These are phyloP conservation scores for Drosophila kanapiae DNA, from an alignment of 1,140 invertebrate species.

Conservation along the genomic window DNA sequence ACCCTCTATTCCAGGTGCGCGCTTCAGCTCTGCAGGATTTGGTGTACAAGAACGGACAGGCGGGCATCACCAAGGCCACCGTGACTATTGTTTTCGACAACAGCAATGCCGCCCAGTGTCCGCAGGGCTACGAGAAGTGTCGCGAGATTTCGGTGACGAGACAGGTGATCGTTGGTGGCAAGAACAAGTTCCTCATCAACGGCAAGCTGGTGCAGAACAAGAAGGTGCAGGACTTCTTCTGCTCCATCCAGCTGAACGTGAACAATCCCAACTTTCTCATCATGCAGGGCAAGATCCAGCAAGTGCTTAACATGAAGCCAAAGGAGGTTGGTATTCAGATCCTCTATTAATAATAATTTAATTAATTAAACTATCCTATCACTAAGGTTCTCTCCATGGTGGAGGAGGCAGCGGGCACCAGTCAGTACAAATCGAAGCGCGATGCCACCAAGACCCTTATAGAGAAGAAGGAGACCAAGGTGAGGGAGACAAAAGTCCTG, in stretches of 20 bases:
- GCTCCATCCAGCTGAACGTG: constrained; percentile 98
- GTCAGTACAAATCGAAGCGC: constrained; percentile 98
- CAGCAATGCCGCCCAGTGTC: constrained; percentile 92
- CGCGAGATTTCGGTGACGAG: constrained; percentile 97
- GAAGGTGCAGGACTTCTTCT: constrained; percentile 96
- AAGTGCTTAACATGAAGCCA: constrained; percentile 99
- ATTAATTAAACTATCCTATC: not conserved
- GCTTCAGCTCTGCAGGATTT: constrained; percentile 96
- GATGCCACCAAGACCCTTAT: constrained; percentile 94
- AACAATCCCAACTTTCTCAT: constrained; percentile 99
- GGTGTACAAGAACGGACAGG: constrained; percentile 99
- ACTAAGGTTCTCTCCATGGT: constrained; percentile 97
- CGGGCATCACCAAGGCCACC: constrained; percentile 97
- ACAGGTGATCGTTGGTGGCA: constrained; percentile 93
- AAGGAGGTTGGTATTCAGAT: constrained; percentile 90
- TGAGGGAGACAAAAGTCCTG: constrained; percentile 94
- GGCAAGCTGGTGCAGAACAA: constrained; percentile 95
- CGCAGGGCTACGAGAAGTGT: constrained; percentile 96
- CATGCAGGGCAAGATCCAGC: constrained; percentile 99
- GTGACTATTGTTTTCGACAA: constrained; percentile 99
- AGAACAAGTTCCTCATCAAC: constrained; percentile 98
- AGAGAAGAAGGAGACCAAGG: constrained; percentile 96
- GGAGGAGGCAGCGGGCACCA: constrained; percentile 99
- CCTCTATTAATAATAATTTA: not conserved
- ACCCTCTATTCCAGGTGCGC: constrained; percentile 89